phyloP scores from a whole-genome alignment of 2,888 invertebrate genomes.

The Sympetrum striolatum region DNA sequence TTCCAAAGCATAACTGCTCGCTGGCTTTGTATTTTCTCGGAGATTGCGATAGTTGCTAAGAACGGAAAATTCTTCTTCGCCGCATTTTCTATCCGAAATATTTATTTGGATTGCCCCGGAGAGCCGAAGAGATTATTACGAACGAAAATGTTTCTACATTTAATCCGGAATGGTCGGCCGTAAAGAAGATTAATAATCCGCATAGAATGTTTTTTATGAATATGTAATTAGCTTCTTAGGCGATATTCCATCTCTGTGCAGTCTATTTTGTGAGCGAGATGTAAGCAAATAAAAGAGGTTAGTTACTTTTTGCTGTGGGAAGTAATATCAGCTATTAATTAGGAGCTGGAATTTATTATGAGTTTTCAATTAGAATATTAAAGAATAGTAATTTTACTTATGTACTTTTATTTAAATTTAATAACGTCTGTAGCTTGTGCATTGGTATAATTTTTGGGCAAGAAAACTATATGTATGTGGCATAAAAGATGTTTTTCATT shows the following conservation, averaged over 20 bases:
- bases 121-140: neutral
- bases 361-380: neutral
- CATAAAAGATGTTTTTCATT: no score
- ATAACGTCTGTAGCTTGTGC: no score
- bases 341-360: neutral
- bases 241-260: neutral
- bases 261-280: neutral
- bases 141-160: neutral
- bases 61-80: neutral
- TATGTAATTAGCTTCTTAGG: neutral
- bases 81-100: neutral
- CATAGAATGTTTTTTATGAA: neutral
- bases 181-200: neutral
- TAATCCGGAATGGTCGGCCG: neutral
- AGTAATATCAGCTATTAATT: neutral
- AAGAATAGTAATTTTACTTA: neutral
- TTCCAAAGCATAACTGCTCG: neutral
- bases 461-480: no score
- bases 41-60: neutral
- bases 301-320: neutral
- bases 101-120: neutral
- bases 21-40: neutral
- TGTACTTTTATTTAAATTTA: no score
- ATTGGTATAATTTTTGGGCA: no score
- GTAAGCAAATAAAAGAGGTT: neutral